Conservation (phyloP, 2,113 vertebrate genomes). For the Triplophysa rosa region DNA sequence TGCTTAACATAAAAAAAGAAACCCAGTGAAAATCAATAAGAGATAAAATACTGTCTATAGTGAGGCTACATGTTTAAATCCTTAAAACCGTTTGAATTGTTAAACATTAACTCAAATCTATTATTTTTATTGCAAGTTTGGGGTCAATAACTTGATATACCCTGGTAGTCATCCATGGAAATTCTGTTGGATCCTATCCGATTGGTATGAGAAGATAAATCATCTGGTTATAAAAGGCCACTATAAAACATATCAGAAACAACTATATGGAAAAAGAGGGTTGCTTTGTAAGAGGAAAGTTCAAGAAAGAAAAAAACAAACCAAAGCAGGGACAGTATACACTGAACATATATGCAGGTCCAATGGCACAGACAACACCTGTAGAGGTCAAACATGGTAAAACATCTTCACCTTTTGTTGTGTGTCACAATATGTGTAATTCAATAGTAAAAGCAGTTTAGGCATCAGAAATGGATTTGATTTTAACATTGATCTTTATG, state of each 20-base stretch:
- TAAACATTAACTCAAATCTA: no score
- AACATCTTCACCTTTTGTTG: no score
- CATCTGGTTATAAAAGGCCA: slow-evolving; percentile 68
- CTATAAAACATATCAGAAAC: slow-evolving; percentile 70
- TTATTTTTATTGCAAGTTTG: slow-evolving; percentile 55
- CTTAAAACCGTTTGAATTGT: background rate
- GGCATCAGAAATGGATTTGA: no score
- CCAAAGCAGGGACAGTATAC: no score
- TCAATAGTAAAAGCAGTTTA: no score
- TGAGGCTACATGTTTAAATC: background rate
- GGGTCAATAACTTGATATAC: slow-evolving; percentile 56
- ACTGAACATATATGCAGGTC: no score
- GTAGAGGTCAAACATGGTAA: no score
- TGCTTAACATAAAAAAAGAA: background rate
- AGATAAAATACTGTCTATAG: background rate
- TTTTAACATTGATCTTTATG: no score
- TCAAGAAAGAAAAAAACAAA: background rate
- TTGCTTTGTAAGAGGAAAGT: slow-evolving; percentile 45
- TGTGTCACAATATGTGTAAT: no score
- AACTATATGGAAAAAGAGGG: slow-evolving; percentile 65
- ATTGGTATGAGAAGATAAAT: slow-evolving; percentile 73
- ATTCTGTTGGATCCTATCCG: slow-evolving; percentile 61
- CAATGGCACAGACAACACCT: no score
- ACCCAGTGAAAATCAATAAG: background rate
- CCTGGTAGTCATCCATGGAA: slow-evolving; percentile 63